phyloP scores from a whole-genome alignment of 2,888 invertebrate genomes.

The Lasioglossum calceatum region DNA sequence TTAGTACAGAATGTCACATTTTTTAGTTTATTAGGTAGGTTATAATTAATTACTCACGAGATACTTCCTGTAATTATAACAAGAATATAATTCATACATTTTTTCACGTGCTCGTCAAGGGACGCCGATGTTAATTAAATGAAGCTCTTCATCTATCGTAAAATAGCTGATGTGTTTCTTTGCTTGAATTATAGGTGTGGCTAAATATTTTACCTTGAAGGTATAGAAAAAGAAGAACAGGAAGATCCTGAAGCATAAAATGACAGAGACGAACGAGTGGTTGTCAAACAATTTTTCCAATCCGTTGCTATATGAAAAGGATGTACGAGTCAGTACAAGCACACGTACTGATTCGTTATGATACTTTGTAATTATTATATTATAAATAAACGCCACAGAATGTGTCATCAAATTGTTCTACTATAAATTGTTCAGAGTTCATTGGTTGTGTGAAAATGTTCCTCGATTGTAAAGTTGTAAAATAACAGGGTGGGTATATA shows the following conservation, averaged over 20 bases:
- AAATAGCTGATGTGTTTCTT: not conserved
- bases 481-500: no score
- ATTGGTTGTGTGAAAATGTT: not conserved
- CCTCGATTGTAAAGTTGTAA: not conserved
- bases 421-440: not conserved
- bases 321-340: not conserved
- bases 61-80: not conserved
- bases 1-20: not conserved
- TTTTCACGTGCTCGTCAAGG: not conserved
- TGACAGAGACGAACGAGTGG: not conserved
- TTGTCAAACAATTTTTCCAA: slow-evolving; percentile 1
- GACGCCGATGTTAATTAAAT: not conserved
- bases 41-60: not conserved
- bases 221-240: not conserved
- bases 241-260: not conserved
- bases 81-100: not conserved
- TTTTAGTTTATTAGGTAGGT: not conserved
- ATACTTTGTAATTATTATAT: not conserved
- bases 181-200: not conserved
- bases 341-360: not conserved
- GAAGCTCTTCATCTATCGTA: not conserved
- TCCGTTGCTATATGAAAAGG: not conserved
- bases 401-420: not conserved
- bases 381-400: not conserved
- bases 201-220: not conserved